Conservation (phyloP, 2,113 vertebrate species). For the Coturnix japonica region DNA sequence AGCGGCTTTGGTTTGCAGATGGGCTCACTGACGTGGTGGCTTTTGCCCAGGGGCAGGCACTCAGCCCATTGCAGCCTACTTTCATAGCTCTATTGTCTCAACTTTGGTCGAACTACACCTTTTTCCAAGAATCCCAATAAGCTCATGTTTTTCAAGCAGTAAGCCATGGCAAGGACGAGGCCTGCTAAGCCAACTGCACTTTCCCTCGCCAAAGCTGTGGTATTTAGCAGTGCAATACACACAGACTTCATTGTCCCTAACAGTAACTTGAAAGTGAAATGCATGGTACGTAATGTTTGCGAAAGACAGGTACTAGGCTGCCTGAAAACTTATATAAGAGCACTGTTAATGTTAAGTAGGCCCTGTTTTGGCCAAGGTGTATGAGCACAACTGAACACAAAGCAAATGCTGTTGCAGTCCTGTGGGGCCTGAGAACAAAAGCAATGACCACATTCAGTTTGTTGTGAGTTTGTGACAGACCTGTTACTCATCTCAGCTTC, state of each 20-base stretch:
- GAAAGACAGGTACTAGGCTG: neutral
- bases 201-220: neutral
- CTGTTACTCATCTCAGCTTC: neutral
- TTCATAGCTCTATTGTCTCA: neutral
- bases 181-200: neutral
- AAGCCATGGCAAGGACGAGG: neutral
- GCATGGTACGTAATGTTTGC: neutral
- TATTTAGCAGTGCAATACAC: neutral
- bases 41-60: neutral
- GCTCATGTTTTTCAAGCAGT: neutral
- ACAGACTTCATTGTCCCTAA: neutral
- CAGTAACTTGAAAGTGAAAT: neutral
- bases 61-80: neutral
- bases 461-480: neutral
- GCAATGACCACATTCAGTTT: neutral
- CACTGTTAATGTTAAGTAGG: neutral
- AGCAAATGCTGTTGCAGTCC: neutral
- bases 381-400: neutral
- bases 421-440: neutral
- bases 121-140: neutral
- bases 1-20: neutral
- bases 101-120: fast-evolving
- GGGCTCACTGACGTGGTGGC: neutral
- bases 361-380: neutral
- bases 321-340: neutral